phyloP scores from a whole-genome alignment of 2,113 vertebrate species.

The Brienomyrus longianalis region DNA sequence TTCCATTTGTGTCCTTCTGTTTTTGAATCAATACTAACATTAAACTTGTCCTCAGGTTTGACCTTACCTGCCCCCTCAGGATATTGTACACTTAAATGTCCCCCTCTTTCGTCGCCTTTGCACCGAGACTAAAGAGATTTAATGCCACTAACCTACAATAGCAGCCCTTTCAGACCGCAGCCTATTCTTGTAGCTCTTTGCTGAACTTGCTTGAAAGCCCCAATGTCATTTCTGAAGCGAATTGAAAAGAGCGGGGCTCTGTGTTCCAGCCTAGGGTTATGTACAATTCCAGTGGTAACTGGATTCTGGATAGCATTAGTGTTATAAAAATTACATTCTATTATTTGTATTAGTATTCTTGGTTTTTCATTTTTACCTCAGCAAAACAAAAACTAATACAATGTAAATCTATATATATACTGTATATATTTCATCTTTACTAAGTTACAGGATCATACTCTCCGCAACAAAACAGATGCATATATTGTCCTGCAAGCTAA shows the following conservation, averaged over 20 bases:
- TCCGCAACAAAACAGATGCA: not conserved
- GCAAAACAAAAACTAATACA: not conserved
- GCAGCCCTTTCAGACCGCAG: not conserved
- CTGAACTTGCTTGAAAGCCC: not conserved
- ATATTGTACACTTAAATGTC: not conserved
- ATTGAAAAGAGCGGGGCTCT: not conserved
- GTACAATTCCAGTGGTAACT: not conserved
- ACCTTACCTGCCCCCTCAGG: not conserved
- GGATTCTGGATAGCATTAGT: not conserved
- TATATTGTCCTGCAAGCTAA: not conserved
- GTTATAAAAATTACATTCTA: not conserved
- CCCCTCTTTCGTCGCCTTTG: not conserved
- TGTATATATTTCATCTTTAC: not conserved
- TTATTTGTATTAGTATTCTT: not conserved
- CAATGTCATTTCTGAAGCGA: not conserved
- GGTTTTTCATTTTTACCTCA: not conserved
- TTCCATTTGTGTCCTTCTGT: not conserved
- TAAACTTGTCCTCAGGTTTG: not conserved
- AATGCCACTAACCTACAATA: not conserved
- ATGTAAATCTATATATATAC: not conserved
- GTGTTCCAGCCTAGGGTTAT: not conserved
- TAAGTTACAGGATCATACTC: not conserved
- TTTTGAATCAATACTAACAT: constrained; percentile 8
- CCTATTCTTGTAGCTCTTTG: not conserved
- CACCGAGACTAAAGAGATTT: constrained; percentile 7